phyloP scores from a whole-genome alignment of 2,113 vertebrate species.

The Helogale parvula region DNA sequence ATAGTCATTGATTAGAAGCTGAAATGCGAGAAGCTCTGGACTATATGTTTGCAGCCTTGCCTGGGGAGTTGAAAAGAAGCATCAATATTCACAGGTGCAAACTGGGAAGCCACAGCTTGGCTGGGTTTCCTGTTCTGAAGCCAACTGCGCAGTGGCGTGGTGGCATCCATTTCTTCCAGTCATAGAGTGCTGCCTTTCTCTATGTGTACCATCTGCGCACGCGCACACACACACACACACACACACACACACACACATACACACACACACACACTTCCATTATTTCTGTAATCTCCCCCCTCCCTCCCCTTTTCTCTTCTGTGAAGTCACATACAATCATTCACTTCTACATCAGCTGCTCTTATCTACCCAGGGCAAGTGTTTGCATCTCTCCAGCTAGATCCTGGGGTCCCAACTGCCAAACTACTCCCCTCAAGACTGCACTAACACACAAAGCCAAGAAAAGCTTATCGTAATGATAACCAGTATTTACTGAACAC shows the following conservation, averaged over 20 bases:
- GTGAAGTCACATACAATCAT: neutral
- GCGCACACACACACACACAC: neutral
- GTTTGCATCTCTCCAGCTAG: conserved; percentile 7
- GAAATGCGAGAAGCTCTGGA: neutral
- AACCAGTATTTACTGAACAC: neutral
- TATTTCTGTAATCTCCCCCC: neutral
- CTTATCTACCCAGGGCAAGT: neutral
- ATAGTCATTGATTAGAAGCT: neutral
- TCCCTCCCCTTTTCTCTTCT: neutral
- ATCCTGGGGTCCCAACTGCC: neutral
- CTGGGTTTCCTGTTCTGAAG: neutral
- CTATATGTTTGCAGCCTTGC: neutral
- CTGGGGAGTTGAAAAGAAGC: neutral
- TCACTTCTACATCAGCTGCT: neutral
- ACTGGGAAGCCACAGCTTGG: neutral
- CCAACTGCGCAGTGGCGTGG: neutral
- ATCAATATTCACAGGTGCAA: neutral
- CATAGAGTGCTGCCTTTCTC: neutral
- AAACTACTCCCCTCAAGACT: neutral
- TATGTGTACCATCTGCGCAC: neutral
- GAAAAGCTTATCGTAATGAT: neutral
- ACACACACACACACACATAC: neutral
- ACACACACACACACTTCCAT: neutral
- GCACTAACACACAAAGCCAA: neutral
- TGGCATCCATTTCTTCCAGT: neutral